phyloP scores from a whole-genome alignment of 37 sponge, comb jelly and placozoan species.

The Petrosia ficiformis region DNA sequence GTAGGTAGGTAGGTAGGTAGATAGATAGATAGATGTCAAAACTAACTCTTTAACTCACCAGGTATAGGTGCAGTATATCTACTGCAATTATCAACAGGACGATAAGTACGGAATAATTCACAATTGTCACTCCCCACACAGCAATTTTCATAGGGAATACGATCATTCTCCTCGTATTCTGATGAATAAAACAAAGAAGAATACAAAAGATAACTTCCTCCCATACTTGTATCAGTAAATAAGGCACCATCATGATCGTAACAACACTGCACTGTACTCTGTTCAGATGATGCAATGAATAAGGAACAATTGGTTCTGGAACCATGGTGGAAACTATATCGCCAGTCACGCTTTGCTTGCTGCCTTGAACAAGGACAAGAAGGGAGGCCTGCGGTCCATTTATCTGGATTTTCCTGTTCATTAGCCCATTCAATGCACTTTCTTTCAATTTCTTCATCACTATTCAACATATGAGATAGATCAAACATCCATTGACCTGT shows the following conservation, averaged over 20 bases:
- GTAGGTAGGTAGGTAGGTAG: neutral
- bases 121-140: conserved; percentile 43
- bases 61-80: conserved; percentile 5
- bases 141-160: conserved; percentile 31
- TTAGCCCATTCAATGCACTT: conserved; percentile 31
- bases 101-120: conserved; percentile 20
- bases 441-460: neutral
- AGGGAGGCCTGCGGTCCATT: neutral
- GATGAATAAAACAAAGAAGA: conserved; percentile 13
- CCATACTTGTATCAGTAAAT: conserved; percentile 17
- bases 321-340: conserved; percentile 24
- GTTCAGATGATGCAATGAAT: conserved; percentile 6
- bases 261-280: conserved; percentile 52
- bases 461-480: neutral
- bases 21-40: neutral
- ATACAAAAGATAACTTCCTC: conserved; percentile 39
- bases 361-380: conserved; percentile 44
- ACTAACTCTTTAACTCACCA: conserved; percentile 4
- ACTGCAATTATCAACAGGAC: conserved; percentile 50
- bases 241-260: conserved; percentile 48
- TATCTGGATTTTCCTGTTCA: neutral
- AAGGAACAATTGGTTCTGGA: conserved; percentile 42
- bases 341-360: conserved; percentile 52
- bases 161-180: conserved; percentile 2
- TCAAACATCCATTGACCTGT: conserved; percentile 48